Base-by-base conservation (phyloP, 2,113 vertebrate genomes). In the Ascaphus truei region DNA sequence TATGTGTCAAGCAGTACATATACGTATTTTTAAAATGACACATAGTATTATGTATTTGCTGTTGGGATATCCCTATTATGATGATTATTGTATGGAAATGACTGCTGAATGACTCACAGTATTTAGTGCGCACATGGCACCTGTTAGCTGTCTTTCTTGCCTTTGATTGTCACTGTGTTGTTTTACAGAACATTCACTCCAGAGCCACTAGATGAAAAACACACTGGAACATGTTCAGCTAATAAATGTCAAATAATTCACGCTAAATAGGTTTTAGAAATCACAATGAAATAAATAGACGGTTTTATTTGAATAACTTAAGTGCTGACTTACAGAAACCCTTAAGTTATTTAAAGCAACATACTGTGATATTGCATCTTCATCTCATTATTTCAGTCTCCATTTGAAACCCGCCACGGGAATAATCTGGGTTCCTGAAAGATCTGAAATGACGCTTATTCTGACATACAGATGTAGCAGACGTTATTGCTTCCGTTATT, bases 111-210 rank as follows among this genome's bases (percentile, higher is more conserved):
- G 67, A 60, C 33, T 69, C 67, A 52, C 56, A 16, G 34, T 39
- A 51, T 59, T 60, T 60, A 69, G 25, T 39, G 33, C 61, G 33
- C n/a, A 52, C 67, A 60, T 52, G 31, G 45, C 36, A 51, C 57
- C 67, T 71, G 57, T 34, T 60, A 29, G 50, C 9, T 39, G 22
- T 60, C 66, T 68, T 25, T 20, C 45, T 29, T 4, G 3, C n/a
- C 31, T 29, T 41, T 60, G 41, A 68, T 68, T 68, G 66, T 59
- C 66, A 68, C 9, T 59, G 36, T 71, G 67, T 61, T 71, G 52
- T 61, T 60, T 51, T 52, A 52, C 67, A 60, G 45, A 71, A 12
- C 65, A 29, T 57, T 36, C 43, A 51, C 66, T 68, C 50, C 48
- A 58, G 16, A 16, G 26, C 33, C 37, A 34, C 29, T 33, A 15